Base-by-base conservation (phyloP, 2,797 vertebrate species). In the Pangasius macronema region DNA sequence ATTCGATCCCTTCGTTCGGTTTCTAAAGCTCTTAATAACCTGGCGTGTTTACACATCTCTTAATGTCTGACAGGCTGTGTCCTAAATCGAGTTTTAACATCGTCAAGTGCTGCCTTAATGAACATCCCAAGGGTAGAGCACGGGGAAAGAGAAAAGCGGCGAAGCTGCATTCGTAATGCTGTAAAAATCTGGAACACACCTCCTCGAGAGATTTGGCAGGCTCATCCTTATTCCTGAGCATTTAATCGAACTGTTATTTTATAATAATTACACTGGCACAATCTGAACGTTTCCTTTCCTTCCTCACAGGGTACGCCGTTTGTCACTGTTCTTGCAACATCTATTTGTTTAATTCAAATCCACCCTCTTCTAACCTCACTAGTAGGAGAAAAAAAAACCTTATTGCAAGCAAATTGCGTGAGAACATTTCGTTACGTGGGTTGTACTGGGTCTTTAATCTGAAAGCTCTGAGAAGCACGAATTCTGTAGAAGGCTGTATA, bases 101-200 rank as follows among this genome's bases (percentile, higher is more conserved):
- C 61, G 27, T 42, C 53, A 61, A 75, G 67, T 75, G 51, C 36
- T n/a, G 73, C 73, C 73, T 85, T 85, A 85, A 85, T 63, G 59
- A 77, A 85, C 30, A 79, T 73, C 83, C 67, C 83, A n/a, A 39
- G 65, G 67, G 68, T 73, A 57, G 39, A 82, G 36, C 39, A 4
- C 22, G 13, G 8, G 36, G 24, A 11, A 3, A 65, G 16, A 63
- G 33, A 51, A 36, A 55, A 27, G 83, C 4, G 13, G 39, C 5
- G 39, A 82, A 82, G 42, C 61, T 57, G 83, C 33, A 53, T 73
- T 55, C 51, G 59, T 73, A 55, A 73, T 84, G 65, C 51, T 73
- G 83, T 9, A 59, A 83, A 83, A 84, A 84, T 84, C 68, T 84
- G 36, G 83, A 84, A 42, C 68, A 73, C 36, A 9, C 1, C 68